Evolutionary conservation across 2,888 invertebrate species (phyloP).

Genomic region (Caenorhabditis wallacei): DNA sequence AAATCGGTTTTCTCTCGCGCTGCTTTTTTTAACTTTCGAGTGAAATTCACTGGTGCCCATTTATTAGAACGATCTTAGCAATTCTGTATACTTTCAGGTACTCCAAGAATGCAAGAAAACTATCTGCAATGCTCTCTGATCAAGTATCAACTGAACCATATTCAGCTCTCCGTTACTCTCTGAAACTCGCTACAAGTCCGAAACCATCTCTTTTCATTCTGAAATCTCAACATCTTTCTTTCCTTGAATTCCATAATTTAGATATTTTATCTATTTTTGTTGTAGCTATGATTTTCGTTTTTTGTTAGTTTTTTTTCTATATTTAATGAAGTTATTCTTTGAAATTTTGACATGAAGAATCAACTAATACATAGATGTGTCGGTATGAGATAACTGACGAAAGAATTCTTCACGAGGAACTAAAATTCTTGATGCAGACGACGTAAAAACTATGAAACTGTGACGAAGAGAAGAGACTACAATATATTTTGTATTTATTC

Average conservation of each 20-base stretch:
- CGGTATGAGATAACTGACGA: no score
- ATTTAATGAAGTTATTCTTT: no score
- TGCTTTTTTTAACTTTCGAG: no score
- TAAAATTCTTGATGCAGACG: neutral
- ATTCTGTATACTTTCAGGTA: constrained; percentile 73
- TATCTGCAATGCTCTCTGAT: constrained; percentile 80
- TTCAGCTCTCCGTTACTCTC: constrained; percentile 72
- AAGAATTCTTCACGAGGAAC: neutral
- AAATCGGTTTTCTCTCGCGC: no score
- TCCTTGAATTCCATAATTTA: constrained; percentile 53
- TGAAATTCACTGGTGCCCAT: no score
- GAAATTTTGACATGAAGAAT: no score
- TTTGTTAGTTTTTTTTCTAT: constrained; percentile 22
- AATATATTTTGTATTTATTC: neutral
- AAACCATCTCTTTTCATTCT: constrained; percentile 75
- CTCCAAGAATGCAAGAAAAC: constrained; percentile 70
- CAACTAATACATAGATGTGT: no score
- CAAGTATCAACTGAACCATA: constrained; percentile 69
- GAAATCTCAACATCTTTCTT: constrained; percentile 56
- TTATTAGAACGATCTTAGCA: no score
- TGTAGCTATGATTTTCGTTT: constrained; percentile 24
- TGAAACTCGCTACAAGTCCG: constrained; percentile 75
- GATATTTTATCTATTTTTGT: constrained; percentile 36
- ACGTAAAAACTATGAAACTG: neutral
- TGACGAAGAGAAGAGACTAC: neutral